phyloP scores from a whole-genome alignment of 53 echinoderm and acorn worm species.

The Henricia sp. region DNA sequence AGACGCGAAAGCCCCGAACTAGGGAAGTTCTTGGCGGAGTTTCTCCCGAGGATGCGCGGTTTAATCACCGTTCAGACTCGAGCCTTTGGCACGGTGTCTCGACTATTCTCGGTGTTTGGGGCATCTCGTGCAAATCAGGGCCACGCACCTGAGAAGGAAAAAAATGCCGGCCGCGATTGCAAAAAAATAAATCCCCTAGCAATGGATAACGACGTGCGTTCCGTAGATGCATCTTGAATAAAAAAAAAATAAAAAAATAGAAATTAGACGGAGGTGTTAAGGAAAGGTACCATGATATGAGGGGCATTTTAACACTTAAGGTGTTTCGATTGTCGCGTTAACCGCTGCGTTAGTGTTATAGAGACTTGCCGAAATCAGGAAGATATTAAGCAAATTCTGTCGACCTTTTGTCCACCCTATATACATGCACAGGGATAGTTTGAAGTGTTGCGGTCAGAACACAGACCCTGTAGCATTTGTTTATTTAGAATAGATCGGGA shows the following conservation, averaged over 20 bases:
- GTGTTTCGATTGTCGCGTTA: slow-evolving; percentile 3
- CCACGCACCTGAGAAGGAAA: not conserved
- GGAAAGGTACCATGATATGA: no score
- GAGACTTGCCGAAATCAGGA: no score
- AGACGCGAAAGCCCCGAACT: not conserved
- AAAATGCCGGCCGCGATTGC: not conserved
- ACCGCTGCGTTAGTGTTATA: no score
- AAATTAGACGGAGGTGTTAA: not conserved
- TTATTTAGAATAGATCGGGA: no score
- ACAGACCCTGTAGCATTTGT: no score
- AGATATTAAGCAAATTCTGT: no score
- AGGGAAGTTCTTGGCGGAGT: slow-evolving; percentile 25
- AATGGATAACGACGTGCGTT: not conserved
- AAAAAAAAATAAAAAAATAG: not conserved
- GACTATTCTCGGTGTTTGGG: not conserved
- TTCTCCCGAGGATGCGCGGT: slow-evolving; percentile 14
- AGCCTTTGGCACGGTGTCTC: slow-evolving; percentile 11
- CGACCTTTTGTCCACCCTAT: no score
- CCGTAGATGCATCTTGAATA: not conserved
- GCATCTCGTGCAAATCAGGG: not conserved
- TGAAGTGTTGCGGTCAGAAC: no score
- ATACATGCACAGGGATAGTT: no score
- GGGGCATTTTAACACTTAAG: no score
- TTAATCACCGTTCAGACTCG: slow-evolving; percentile 8
- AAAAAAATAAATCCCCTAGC: not conserved